Base-by-base conservation (phyloP, 2,888 invertebrate genomes). In the Trichogramma dendrolimi region DNA sequence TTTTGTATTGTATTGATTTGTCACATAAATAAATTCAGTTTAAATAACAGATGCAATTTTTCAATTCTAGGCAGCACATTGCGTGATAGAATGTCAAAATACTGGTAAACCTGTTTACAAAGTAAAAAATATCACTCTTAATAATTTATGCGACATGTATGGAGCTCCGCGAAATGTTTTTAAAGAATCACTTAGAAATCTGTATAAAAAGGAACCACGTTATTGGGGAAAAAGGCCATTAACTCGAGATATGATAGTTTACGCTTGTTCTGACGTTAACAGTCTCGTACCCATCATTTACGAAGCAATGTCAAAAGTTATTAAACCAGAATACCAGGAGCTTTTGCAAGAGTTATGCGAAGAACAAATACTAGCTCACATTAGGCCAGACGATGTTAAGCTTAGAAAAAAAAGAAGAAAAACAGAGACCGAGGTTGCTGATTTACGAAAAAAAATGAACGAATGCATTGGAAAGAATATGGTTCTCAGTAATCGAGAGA, bases 91-190 rank as follows among this genome's bases (percentile, higher is more conserved):
- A 74, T 89, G 88, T 74, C 95, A 95, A 81, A 91, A 93, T 72
- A 91, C 90, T 64, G 89, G 89, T 65, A 90, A 92, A 72, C 94
- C 96, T 44, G 92, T 96, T 56, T 93, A 95, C 77, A 96, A 96
- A 83, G 93, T 94, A 58, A 95, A 96, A 81, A 93, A 93, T 77
- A 88, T 95, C 54, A 93, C 94, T 70, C 83, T 96, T 62, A 94
- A 94, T 82, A 91, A 94, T 58, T 83, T 97, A 59, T 96, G 96
- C 80, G 91, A 94, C 79, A 84, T 89, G 67, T 94, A 95, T 78
- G 90, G 90, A 74, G 92, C 92, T 54, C 90, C 92, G 0, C 85
- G 88, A 73, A 96, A 95, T 81, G 92, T 94, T 1, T 87, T 94
- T 80, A 96, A 94, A 77, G 94, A 95, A 76, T 92, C 93, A 75